phyloP scores from a whole-genome alignment of 2,888 invertebrate species.

The Diarsia rubi region DNA sequence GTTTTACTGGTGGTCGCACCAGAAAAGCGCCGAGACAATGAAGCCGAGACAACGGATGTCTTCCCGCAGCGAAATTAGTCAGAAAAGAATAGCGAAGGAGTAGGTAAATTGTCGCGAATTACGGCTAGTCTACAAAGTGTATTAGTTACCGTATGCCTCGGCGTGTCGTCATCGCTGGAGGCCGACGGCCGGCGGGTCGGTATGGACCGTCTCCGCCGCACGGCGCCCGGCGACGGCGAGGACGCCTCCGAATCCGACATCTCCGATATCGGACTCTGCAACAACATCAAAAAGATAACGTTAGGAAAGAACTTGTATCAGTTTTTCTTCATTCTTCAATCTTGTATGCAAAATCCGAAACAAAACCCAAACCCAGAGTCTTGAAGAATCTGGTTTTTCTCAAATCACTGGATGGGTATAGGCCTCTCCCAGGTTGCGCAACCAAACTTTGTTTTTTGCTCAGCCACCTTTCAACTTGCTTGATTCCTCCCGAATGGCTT shows the following conservation, averaged over 20 bases:
- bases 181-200: conserved; percentile 84
- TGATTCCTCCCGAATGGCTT: neutral
- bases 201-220: conserved; percentile 79
- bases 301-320: neutral
- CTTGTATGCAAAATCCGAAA: neutral
- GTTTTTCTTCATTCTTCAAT: neutral
- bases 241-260: conserved; percentile 91
- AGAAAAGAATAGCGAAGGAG: too few species aligned
- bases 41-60: too few species aligned
- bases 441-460: neutral
- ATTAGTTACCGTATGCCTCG: conserved; percentile 75
- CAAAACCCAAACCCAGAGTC: too few species aligned
- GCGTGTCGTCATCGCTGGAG: conserved; percentile 86
- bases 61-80: too few species aligned
- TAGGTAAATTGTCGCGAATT: too few species aligned
- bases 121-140: neutral
- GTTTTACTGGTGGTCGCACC: too few species aligned
- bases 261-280: conserved; percentile 90
- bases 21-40: too few species aligned
- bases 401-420: neutral
- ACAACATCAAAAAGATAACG: conserved; percentile 17
- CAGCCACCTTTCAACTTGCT: neutral
- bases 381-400: neutral
- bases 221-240: conserved; percentile 80
- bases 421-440: neutral